Conservation (phyloP, 2,888 invertebrate species). For the Rhabditoides inermis region DNA sequence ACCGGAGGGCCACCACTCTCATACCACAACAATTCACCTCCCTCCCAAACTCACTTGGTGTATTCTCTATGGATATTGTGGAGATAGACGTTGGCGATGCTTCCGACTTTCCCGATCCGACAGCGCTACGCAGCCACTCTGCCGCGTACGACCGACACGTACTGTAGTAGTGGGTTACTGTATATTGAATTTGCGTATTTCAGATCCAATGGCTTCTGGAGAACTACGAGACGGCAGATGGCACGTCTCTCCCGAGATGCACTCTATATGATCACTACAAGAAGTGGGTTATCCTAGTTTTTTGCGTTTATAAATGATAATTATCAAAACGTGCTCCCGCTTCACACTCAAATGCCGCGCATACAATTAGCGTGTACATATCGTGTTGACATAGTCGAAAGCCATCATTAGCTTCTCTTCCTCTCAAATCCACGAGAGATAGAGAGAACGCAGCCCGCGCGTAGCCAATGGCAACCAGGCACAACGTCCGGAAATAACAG, state of each 20-base stretch:
- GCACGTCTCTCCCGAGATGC: constrained; percentile 81
- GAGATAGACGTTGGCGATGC: background rate
- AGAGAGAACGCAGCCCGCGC: background rate
- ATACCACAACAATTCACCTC: too few species aligned
- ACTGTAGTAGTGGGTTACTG: constrained; percentile 2
- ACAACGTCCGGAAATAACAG: too few species aligned
- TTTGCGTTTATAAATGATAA: background rate
- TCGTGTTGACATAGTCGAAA: too few species aligned
- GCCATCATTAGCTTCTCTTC: background rate
- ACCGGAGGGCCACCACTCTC: too few species aligned
- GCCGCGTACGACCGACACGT: background rate
- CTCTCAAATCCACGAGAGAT: background rate
- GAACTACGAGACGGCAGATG: constrained; percentile 95
- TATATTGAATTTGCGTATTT: constrained; percentile 17
- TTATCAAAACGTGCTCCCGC: background rate
- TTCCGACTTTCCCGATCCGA: constrained; percentile 1
- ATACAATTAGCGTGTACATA: background rate
- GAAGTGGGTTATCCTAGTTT: constrained; percentile 29
- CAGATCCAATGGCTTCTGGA: constrained; percentile 83
- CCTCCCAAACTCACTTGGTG: too few species aligned
- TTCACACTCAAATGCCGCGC: background rate
- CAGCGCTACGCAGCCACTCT: background rate
- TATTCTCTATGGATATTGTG: too few species aligned
- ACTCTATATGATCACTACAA: constrained; percentile 94
- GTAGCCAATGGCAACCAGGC: constrained; percentile 3